These are phyloP conservation scores for Bicyclus anynana DNA, from an alignment of 1,140 invertebrate species.

Conservation along the genomic window DNA sequence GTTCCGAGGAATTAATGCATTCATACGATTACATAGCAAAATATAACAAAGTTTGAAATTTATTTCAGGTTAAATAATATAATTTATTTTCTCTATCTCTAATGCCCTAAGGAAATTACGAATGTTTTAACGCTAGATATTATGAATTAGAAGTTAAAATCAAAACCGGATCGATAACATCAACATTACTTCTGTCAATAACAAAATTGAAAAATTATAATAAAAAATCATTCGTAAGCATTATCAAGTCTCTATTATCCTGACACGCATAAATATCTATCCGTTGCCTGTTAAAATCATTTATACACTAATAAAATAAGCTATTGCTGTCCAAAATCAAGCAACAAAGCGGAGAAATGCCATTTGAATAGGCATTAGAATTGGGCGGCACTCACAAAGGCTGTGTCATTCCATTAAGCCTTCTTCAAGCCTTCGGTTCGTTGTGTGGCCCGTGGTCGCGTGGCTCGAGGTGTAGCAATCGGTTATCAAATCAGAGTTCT, in stretches of 20 bases:
- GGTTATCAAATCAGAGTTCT: constrained; percentile 70
- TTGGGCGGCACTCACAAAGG: constrained; percentile 73
- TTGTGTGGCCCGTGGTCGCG: constrained; percentile 72
- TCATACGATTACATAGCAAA: no score
- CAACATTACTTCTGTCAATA: constrained; percentile 16
- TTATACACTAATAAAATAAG: constrained; percentile 72
- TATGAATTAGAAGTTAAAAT: constrained; percentile 14
- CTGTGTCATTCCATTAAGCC: constrained; percentile 74
- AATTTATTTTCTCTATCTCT: no score
- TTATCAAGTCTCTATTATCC: constrained; percentile 23
- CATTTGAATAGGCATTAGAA: constrained; percentile 74
- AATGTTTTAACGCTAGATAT: neutral
- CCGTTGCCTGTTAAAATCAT: constrained; percentile 58
- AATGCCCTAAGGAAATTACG: no score
- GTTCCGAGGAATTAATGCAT: no score
- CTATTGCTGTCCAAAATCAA: constrained; percentile 73
- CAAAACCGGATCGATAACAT: constrained; percentile 6
- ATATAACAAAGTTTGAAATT: no score
- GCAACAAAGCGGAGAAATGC: constrained; percentile 74
- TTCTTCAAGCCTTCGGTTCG: constrained; percentile 66
- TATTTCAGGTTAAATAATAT: no score
- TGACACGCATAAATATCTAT: constrained; percentile 18
- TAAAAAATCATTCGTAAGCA: constrained; percentile 16
- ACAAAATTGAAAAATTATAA: constrained; percentile 20
- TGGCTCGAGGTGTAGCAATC: constrained; percentile 58